phyloP scores from a whole-genome alignment of 2,113 vertebrate genomes.

The Neomonachus schauinslandi region DNA sequence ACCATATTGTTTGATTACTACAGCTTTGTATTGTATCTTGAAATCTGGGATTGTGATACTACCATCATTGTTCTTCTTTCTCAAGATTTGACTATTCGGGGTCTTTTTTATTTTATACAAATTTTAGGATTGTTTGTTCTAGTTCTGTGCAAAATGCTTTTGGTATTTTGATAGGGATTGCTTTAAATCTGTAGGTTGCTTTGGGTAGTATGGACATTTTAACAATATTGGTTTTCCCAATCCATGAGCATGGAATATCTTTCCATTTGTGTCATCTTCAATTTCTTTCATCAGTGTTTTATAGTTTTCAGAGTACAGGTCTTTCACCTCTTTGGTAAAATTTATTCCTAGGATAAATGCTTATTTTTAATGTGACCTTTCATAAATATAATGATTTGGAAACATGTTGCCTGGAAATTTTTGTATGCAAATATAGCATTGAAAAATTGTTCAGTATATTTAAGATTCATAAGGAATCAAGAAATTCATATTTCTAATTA shows the following conservation, averaged over 20 bases:
- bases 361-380: neutral
- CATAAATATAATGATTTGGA: neutral
- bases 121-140: neutral
- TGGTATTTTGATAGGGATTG: neutral
- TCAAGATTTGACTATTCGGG: neutral
- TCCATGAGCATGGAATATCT: neutral
- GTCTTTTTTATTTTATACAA: neutral
- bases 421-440: neutral
- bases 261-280: neutral
- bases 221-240: neutral
- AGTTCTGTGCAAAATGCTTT: neutral
- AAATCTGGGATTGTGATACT: neutral
- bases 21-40: neutral
- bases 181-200: neutral
- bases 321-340: neutral
- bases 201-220: neutral
- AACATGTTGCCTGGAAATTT: neutral
- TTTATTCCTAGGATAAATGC: neutral
- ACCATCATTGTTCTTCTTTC: neutral
- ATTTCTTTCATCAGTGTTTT: neutral
- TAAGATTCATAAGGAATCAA: slow-evolving; percentile 23
- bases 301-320: neutral
- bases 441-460: neutral
- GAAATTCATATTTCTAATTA: neutral
- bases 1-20: neutral